These are phyloP conservation scores for Zygaena filipendulae DNA, from an alignment of 2,888 invertebrate species.

Conservation along the genomic window DNA sequence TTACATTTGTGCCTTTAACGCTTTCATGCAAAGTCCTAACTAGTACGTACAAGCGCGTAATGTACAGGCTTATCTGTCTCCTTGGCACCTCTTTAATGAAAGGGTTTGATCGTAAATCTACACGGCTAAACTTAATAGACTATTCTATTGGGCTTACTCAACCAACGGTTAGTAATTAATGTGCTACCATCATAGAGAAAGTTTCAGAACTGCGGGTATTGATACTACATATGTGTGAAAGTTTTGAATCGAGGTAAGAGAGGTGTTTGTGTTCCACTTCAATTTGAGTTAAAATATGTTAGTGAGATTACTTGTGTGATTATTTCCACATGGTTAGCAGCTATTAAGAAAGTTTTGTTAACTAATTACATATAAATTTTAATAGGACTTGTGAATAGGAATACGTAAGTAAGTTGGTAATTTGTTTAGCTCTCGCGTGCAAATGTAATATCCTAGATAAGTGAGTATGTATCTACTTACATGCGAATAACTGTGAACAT, in stretches of 20 bases:
- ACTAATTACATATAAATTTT: too few species aligned
- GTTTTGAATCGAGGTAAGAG: constrained; percentile 47
- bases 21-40: constrained; percentile 47
- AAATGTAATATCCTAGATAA: too few species aligned
- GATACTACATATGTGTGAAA: constrained; percentile 58
- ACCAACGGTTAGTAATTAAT: constrained; percentile 56
- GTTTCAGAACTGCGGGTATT: constrained; percentile 55
- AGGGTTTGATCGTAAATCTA: constrained; percentile 67
- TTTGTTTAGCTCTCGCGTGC: too few species aligned
- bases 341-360: too few species aligned
- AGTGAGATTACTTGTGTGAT: constrained; percentile 31
- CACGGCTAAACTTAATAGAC: constrained; percentile 58
- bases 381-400: too few species aligned
- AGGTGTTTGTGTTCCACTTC: constrained; percentile 48
- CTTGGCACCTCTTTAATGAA: constrained; percentile 66
- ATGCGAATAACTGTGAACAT: too few species aligned
- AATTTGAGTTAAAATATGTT: constrained; percentile 52
- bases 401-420: too few species aligned
- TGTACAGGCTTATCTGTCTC: constrained; percentile 56
- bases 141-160: constrained; percentile 50
- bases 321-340: too few species aligned
- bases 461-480: too few species aligned
- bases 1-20: constrained; percentile 45
- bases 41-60: constrained; percentile 56
- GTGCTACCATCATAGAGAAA: constrained; percentile 55